phyloP scores from a whole-genome alignment of 2,797 vertebrate species.

The Liparis tanakae region DNA sequence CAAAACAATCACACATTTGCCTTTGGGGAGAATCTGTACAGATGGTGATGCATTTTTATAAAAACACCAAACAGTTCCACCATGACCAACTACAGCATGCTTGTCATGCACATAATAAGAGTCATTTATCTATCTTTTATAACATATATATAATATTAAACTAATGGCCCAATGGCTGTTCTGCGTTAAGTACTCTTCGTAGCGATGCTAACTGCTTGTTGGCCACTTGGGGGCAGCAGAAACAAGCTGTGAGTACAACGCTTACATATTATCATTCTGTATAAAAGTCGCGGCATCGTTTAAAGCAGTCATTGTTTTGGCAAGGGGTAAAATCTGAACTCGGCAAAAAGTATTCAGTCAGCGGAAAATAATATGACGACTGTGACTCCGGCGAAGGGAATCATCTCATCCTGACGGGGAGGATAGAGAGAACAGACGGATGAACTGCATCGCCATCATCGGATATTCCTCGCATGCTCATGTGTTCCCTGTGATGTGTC shows the following conservation, averaged over 20 bases:
- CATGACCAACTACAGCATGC: not conserved
- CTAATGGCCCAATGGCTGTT: not conserved
- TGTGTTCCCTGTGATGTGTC: conserved; percentile 67
- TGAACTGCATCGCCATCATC: not conserved
- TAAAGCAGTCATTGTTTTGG: not conserved
- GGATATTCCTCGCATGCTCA: conserved; percentile 33
- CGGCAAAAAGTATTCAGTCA: not conserved
- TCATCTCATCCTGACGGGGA: not conserved
- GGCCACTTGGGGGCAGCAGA: not conserved
- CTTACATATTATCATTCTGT: not conserved
- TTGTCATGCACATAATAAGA: not conserved
- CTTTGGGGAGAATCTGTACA: not conserved
- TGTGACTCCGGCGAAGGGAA: not conserved
- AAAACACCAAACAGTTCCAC: not conserved
- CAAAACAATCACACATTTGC: not conserved
- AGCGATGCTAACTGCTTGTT: no score
- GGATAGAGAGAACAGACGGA: not conserved
- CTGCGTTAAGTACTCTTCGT: not conserved
- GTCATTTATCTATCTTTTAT: not conserved
- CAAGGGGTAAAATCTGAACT: not conserved
- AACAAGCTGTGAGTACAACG: not conserved
- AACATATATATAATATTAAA: not conserved
- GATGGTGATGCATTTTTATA: not conserved
- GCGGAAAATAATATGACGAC: not conserved
- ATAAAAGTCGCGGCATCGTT: no score